Evolutionary conservation across 2,797 vertebrate genomes (phyloP), one percentile per base, ranked within the genome.

Genomic region (Siniperca obscura): DNA sequence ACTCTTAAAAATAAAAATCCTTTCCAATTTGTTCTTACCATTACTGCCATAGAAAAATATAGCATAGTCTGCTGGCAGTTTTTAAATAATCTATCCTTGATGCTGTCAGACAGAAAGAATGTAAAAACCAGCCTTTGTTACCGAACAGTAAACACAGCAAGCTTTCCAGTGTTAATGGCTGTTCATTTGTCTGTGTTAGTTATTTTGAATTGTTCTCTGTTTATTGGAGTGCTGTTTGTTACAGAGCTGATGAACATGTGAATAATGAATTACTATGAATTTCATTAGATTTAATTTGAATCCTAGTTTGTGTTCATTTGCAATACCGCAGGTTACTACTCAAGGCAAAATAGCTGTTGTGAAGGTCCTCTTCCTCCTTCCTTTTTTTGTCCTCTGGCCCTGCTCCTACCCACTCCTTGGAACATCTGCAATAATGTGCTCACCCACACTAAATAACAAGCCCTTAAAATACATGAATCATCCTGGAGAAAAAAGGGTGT

Each of bases 381-480:
- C 44, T 46, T 36, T 25, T 16, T 48, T 80, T 25, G 42, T 89
- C 55, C 78, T 90, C 85, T 84, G 70, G 78, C 75, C 70, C 38
- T 80, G 65, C 80, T 89, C 74, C 68, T 66, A 56, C 90, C 86
- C 88, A 87, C 86, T 87, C 76, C 50, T 70, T 86, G 72, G 82
- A 88, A 93, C 92, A 92, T 91, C 88, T 90, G 92, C 86, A 90
- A 64, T 79, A 86, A 83, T 55, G 70, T 80, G 62, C 81, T 83
- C 88, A 72, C 87, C 90, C 89, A 92, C 90, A 86, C 88, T 56
- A 70, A 87, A 80, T 66, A 87, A 34, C 21, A 1, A 89, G 73
- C 62, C 76, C 80, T 87, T 73, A 82, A 87, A 92, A 93, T 86
- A 85, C 65, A 91, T 91, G 86, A 92, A 88, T 93, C 88, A 90